phyloP scores from a whole-genome alignment of 2,888 invertebrate species.

The Oasisia sp. region DNA sequence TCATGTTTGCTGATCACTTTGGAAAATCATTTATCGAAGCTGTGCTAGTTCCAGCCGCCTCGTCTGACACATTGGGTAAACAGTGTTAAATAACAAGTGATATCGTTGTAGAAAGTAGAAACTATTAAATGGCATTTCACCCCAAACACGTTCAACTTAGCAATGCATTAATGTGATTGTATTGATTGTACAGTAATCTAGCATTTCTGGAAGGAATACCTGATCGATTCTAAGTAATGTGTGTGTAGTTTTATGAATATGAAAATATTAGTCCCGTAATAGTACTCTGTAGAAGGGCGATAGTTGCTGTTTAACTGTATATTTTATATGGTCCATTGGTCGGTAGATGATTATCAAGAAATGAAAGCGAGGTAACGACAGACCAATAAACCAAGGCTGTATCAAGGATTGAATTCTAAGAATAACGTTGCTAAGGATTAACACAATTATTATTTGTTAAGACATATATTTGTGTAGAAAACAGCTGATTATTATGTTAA shows the following conservation, averaged over 20 bases:
- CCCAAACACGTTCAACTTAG: background rate
- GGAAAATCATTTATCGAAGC: background rate
- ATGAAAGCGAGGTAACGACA: no score
- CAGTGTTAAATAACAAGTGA: background rate
- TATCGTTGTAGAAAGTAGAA: background rate
- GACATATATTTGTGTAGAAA: background rate
- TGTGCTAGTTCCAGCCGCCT: background rate
- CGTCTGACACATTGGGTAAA: background rate
- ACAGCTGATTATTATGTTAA: background rate
- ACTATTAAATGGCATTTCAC: background rate
- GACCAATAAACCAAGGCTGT: no score
- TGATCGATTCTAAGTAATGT: no score
- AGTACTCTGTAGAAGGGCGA: no score
- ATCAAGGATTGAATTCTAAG: no score
- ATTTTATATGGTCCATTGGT: no score
- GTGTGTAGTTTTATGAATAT: no score
- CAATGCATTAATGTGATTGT: background rate
- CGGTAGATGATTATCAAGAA: no score
- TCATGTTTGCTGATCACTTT: background rate
- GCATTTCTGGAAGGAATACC: background rate
- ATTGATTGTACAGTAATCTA: background rate
- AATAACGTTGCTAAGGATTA: no score
- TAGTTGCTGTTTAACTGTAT: no score
- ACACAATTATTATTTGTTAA: no score
- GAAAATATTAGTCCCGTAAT: no score